Base-by-base conservation (phyloP, 2,888 invertebrate genomes). In the Hemaris fuciformis region DNA sequence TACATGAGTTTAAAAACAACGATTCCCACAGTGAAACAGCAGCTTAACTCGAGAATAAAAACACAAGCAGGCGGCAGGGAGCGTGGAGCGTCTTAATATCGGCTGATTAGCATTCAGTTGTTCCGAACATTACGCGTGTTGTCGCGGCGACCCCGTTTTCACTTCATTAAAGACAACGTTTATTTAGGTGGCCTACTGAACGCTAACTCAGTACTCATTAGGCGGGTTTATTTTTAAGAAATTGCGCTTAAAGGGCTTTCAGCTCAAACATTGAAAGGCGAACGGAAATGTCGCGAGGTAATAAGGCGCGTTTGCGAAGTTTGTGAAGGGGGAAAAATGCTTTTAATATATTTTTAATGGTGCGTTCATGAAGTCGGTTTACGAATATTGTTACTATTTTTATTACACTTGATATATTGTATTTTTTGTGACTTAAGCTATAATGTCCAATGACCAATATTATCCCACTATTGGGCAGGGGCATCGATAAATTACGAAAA, bases 31-130 rank as follows among this genome's bases (percentile, higher is more conserved):
- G 23, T 60, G 59, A 62, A 63, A 74, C 66, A 34, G 60, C 48
- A 1, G 72, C 76, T 72, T 78, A 80, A 76, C 66, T 75, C 73
- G 76, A 72, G 76, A 76, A 81, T 79, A 80, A 81, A 81, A 81
- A 79, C 71, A 74, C 69, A 71, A 70, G 70, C 58, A 70, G 67
- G 66, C n/a, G 64, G 64, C 64, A 66, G 64, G 60, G 65, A 3
- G 13, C 13, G 38, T n/a, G 70, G 65, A 71, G 69, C 66, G 65
- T 65, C 71, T 77, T 82, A 78, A 83, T 81, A 81, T 80, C 77
- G 74, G 77, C 68, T 80, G 77, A 79, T 84, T 83, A 80, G 77
- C 79, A 77, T 77, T 73, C 70, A 62, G 64, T 53, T 53, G 53
- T 53, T 27, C 27, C n/a, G n/a, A 66, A 65, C 68, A 72, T 69